These are phyloP conservation scores for Schizopygopsis malacanthus DNA, from an alignment of 2,797 vertebrate species.

Conservation along the genomic window DNA sequence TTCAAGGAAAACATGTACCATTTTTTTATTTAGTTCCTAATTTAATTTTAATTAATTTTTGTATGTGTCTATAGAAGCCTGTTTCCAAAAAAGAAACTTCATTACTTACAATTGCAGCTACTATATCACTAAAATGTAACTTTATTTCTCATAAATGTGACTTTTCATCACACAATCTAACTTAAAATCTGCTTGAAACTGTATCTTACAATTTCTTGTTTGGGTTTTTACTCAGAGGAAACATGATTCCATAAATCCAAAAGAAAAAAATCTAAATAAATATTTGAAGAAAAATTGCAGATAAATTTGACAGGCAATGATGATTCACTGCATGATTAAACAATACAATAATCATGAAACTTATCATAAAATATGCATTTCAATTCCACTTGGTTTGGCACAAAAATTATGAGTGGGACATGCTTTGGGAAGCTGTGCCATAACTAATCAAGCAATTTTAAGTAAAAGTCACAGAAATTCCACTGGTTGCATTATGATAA, in stretches of 20 bases:
- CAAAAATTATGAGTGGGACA: background rate
- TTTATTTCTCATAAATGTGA: background rate
- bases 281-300: background rate
- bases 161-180: background rate
- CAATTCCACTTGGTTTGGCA: background rate
- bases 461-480: slow-evolving; percentile 1
- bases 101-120: background rate
- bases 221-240: background rate
- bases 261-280: background rate
- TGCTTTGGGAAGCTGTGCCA: background rate
- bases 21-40: background rate
- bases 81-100: background rate
- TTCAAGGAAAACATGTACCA: background rate
- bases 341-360: background rate
- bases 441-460: background rate
- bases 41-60: background rate
- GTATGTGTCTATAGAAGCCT: background rate
- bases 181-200: background rate
- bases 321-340: background rate
- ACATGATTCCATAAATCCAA: too few species aligned
- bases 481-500: background rate
- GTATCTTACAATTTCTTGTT: background rate
- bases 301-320: background rate
- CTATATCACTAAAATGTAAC: too few species aligned
- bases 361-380: slow-evolving; percentile 10